These are phyloP conservation scores for Cyrtodaria siliqua DNA, from an alignment of 2,888 invertebrate genomes.

Conservation along the genomic window DNA sequence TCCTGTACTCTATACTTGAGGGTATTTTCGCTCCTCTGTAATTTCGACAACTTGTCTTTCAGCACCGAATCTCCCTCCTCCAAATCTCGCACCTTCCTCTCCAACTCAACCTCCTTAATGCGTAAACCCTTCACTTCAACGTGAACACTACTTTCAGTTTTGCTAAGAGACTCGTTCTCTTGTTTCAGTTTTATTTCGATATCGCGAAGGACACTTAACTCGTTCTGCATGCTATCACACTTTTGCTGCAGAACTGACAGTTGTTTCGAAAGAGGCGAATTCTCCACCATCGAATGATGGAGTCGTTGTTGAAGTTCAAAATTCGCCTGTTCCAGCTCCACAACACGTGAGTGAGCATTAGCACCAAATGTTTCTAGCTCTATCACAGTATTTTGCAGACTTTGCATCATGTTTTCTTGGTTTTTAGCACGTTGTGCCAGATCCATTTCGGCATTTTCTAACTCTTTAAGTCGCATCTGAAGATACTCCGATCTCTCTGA, in stretches of 20 bases:
- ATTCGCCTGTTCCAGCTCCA: conserved; percentile 77
- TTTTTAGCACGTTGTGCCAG: conserved; percentile 73
- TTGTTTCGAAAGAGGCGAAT: conserved; percentile 74
- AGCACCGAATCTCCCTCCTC: conserved; percentile 70
- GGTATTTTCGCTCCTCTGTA: conserved; percentile 77
- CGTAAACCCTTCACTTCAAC: conserved; percentile 72
- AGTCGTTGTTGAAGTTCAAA: conserved; percentile 73
- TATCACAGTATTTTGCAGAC: conserved; percentile 69
- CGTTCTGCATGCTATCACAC: conserved; percentile 69
- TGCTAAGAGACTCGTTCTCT: conserved; percentile 70
- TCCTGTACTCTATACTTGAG: conserved; percentile 76
- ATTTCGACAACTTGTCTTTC: conserved; percentile 74
- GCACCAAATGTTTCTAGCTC: conserved; percentile 78
- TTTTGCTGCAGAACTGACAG: conserved; percentile 70
- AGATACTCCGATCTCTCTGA: conserved; percentile 76
- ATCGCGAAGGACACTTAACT: conserved; percentile 68
- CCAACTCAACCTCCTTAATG: conserved; percentile 73
- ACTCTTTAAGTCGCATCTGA: conserved; percentile 72
- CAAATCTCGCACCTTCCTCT: conserved; percentile 71
- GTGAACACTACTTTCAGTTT: conserved; percentile 70
- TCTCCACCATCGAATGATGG: conserved; percentile 76
- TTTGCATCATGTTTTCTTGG: conserved; percentile 75
- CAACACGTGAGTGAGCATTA: conserved; percentile 74
- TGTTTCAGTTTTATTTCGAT: conserved; percentile 70
- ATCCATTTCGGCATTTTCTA: conserved; percentile 75